Conservation (phyloP, 2,888 invertebrate species). For the Stenchaetothrips biformis region DNA sequence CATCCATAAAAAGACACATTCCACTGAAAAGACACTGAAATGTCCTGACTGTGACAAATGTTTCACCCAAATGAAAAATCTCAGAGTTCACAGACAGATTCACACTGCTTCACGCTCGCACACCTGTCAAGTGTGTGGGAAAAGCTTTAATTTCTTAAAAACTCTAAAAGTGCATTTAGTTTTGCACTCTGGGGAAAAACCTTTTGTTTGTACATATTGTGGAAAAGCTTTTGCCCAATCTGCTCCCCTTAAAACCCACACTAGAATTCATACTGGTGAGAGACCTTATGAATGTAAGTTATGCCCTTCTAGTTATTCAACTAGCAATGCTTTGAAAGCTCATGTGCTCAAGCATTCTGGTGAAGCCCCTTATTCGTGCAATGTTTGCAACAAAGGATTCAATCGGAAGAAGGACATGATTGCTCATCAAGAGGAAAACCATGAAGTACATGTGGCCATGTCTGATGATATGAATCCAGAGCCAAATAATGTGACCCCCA, state of each 20-base stretch:
- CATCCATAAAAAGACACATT: conserved; percentile 38
- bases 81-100: background rate
- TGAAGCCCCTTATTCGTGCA: background rate
- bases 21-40: conserved; percentile 37
- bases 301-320: background rate
- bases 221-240: conserved; percentile 2
- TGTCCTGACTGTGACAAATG: conserved; percentile 35
- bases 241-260: conserved; percentile 1
- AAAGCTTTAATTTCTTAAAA: conserved; percentile 7
- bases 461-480: too few species aligned
- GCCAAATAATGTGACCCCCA: too few species aligned
- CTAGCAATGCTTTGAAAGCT: background rate
- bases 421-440: background rate
- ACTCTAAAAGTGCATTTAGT: conserved; percentile 2
- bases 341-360: background rate
- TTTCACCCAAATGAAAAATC: conserved; percentile 18
- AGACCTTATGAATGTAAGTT: background rate
- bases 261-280: conserved; percentile 1
- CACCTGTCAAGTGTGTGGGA: conserved; percentile 1
- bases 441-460: background rate
- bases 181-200: background rate
- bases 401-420: background rate
- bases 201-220: conserved; percentile 1
- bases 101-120: background rate
- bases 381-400: background rate